Base-by-base conservation (phyloP, 2,113 vertebrate species). In the Macquaria ambigua region DNA sequence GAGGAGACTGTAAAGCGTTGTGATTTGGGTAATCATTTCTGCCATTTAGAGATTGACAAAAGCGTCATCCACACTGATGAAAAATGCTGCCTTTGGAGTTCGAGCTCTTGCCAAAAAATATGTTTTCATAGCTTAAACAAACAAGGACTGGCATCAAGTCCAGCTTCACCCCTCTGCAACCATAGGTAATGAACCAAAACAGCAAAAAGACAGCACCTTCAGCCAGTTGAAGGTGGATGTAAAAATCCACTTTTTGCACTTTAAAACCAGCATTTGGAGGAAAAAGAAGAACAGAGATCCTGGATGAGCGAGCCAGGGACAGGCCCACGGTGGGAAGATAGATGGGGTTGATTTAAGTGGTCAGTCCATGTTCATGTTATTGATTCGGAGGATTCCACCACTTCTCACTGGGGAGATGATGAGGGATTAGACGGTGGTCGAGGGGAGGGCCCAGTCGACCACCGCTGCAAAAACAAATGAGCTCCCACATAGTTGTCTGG, bases 291-390 rank as follows among this genome's bases (percentile, higher is more conserved):
- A 41, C 77, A 43, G 70, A 75, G 77, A 84, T 85, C 74, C 71
- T 74, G 80, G 75, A 82, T 80, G 89, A 85, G 83, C 37, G 48
- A 84, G 71, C 62, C 82, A 53, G 70, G 69, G 88, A 90, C 85
- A 84, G 75, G 61, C 66, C 62, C 73, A 55, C 53, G 18, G 77
- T 68, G 64, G 74, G 82, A 91, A 89, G 93, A 94, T 81, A 85
- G 86, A 93, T 93, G 92, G 92, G 90, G 89, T 93, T 93, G 90
- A 92, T 93, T 93, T 94, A 92, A 92, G 90, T 93, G 93, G 92
- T 93, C 92, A 92, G 93, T 93, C 93, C 91, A 93, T 92, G 93
- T 93, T 94, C 93, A 79, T 92, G 90, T 92, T 95, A 96, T 95
- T 93, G 94, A 96, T 95, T 89, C 67, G 73, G 87, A 85, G 85